Evolutionary conservation across 2,113 vertebrate species (phyloP).

Genomic region (Coracopsis vasa): DNA sequence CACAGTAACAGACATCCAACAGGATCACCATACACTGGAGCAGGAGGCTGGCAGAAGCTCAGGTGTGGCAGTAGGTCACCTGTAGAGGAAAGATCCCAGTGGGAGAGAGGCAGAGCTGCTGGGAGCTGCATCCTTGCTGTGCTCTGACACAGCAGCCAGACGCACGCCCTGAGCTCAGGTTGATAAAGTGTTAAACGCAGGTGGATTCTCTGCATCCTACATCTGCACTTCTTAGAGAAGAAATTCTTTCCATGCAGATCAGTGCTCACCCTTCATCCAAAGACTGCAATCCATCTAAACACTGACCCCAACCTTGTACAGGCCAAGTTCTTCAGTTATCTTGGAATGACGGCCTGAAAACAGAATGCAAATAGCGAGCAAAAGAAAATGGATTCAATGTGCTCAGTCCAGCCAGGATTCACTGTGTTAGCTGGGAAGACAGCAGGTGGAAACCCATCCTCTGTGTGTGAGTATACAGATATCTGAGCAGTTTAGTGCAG

Average conservation of each 20-base stretch:
- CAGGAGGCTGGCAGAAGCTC: not conserved
- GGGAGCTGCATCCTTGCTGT: not conserved
- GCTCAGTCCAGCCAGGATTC: not conserved
- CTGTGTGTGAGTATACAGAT: not conserved
- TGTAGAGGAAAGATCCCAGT: not conserved
- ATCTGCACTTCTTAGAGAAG: not conserved
- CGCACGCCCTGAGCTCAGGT: fast-evolving
- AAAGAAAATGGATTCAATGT: not conserved
- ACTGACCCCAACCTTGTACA: not conserved
- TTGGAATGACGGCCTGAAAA: not conserved
- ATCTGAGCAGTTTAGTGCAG: not conserved
- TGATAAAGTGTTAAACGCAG: not conserved
- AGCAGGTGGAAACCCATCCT: not conserved
- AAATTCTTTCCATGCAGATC: not conserved
- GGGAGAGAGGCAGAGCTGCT: not conserved
- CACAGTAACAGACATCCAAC: fast-evolving
- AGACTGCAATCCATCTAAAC: not conserved
- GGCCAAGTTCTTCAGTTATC: not conserved
- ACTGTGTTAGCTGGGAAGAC: not conserved
- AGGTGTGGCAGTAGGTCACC: not conserved
- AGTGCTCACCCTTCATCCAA: not conserved
- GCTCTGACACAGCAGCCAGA: not conserved
- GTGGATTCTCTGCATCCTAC: not conserved
- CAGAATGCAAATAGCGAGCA: not conserved
- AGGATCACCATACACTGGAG: not conserved